Evolutionary conservation across 2,888 invertebrate species (phyloP).

Genomic region (Papilio protenor): DNA sequence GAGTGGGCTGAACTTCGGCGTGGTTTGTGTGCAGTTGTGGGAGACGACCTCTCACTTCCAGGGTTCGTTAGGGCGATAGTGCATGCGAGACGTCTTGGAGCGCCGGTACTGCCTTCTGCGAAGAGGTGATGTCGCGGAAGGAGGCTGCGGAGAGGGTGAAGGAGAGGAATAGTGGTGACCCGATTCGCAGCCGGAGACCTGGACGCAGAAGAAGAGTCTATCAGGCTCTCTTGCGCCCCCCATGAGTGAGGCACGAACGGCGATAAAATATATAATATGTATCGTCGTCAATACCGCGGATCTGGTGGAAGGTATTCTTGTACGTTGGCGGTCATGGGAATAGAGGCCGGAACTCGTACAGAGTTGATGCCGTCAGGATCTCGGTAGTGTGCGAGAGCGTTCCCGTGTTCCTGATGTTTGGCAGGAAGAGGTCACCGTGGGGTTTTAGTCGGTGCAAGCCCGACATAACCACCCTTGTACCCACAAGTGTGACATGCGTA

Average conservation of each 20-base stretch:
- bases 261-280: not conserved
- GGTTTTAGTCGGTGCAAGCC: too few species aligned
- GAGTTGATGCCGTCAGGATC: too few species aligned
- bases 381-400: too few species aligned
- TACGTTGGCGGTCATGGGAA: too few species aligned
- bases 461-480: too few species aligned
- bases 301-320: too few species aligned
- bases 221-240: not conserved
- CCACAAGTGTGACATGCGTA: too few species aligned
- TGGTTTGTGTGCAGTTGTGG: not conserved
- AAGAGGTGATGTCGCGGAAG: constrained; percentile 8
- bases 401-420: too few species aligned
- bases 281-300: not conserved
- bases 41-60: not conserved
- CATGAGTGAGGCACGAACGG: not conserved
- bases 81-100: not conserved
- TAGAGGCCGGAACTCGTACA: too few species aligned
- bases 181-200: not conserved
- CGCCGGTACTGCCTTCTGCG: not conserved
- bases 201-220: not conserved
- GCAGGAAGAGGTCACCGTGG: too few species aligned
- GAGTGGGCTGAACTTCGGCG: not conserved
- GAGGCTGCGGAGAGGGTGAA: constrained; percentile 3
- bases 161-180: not conserved
- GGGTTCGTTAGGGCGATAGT: not conserved